phyloP scores from a whole-genome alignment of 2,888 invertebrate species.

The Drosophila lacicola region DNA sequence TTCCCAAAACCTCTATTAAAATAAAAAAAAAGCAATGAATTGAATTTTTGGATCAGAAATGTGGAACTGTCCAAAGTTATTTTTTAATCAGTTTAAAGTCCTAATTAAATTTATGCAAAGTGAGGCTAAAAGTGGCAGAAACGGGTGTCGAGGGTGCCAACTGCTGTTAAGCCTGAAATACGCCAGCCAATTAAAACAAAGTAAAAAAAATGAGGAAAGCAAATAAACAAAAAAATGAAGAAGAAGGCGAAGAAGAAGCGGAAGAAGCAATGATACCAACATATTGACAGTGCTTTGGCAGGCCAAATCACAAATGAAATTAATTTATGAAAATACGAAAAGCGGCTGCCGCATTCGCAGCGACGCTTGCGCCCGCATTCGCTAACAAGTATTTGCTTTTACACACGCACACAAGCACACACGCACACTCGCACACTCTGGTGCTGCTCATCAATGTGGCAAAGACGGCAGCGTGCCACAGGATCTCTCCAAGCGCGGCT shows the following conservation, averaged over 20 bases:
- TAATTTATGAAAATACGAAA: conserved; percentile 59
- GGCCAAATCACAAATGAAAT: conserved; percentile 55
- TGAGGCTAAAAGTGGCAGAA: conserved; percentile 5
- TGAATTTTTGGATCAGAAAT: not conserved
- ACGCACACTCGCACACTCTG: not conserved
- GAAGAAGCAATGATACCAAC: conserved; percentile 4
- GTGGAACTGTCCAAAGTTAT: not conserved
- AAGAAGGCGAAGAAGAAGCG: not conserved
- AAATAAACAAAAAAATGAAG: not conserved
- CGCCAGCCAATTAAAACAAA: conserved; percentile 31
- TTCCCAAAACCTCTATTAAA: too few species aligned
- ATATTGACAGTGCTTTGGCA: conserved; percentile 52
- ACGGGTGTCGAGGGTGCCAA: conserved; percentile 1
- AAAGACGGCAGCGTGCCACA: conserved; percentile 25
- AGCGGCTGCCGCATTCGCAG: not conserved
- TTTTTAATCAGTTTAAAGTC: conserved; percentile 14
- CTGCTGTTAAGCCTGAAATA: conserved; percentile 14
- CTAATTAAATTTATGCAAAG: conserved; percentile 25
- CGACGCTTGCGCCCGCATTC: conserved; percentile 48
- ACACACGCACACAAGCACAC: conserved; percentile 4
- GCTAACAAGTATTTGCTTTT: conserved; percentile 62
- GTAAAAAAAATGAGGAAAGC: not conserved
- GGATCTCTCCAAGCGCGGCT: conserved; percentile 21
- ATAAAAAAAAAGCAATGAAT: not conserved
- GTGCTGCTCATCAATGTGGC: conserved; percentile 47